These are phyloP conservation scores for Acheta domesticus DNA, from an alignment of 2,888 invertebrate species.

Conservation along the genomic window DNA sequence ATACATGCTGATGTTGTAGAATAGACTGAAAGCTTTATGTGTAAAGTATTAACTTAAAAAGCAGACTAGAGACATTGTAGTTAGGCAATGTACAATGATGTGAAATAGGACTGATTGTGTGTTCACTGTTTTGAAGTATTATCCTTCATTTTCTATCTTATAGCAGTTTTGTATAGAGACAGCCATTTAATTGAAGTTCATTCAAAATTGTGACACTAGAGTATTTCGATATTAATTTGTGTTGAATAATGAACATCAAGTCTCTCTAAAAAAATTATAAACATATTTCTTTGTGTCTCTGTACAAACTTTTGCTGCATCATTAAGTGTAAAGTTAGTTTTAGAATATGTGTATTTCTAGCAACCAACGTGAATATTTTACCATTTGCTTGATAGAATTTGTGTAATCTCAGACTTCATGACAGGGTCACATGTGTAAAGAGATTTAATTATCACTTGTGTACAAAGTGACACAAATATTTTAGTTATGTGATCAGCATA, in stretches of 20 bases:
- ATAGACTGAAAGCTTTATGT: conserved; percentile 18
- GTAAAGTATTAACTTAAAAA: background rate
- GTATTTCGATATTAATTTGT: too few relatives aligned
- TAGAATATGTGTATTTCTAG: background rate
- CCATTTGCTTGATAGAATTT: background rate
- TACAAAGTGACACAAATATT: background rate
- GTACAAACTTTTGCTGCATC: too few relatives aligned
- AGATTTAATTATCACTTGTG: background rate
- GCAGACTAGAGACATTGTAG: background rate
- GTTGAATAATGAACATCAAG: too few relatives aligned
- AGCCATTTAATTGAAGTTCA: too few relatives aligned
- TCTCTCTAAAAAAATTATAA: too few relatives aligned
- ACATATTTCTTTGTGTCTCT: too few relatives aligned
- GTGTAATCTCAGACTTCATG: background rate
- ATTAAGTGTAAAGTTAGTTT: too few relatives aligned
- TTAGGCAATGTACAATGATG: background rate
- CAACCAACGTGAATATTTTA: background rate
- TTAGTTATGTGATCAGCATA: conserved; percentile 18
- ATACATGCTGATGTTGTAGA: background rate
- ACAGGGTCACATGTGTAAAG: background rate
- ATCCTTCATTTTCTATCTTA: background rate
- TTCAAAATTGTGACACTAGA: too few relatives aligned
- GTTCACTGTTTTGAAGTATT: background rate
- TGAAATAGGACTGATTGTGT: background rate
- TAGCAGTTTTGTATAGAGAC: too few relatives aligned